Conservation (phyloP, 2,797 vertebrate genomes). For the Danio choprae region DNA sequence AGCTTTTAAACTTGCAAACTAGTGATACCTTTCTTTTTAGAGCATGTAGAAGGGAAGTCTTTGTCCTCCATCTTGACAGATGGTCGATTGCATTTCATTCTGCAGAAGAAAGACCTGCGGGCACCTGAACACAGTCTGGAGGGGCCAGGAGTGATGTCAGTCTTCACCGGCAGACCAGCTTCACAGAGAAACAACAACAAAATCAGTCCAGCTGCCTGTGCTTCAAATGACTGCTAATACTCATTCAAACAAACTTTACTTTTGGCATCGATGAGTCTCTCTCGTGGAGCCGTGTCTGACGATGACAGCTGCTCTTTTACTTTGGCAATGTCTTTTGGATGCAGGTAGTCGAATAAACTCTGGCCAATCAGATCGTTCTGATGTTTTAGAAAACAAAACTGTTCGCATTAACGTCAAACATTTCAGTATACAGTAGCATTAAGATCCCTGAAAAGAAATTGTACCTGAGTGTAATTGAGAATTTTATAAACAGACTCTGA, state of each 20-base stretch:
- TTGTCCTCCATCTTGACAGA: conserved; percentile 98
- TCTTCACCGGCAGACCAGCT: conserved; percentile 98
- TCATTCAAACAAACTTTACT: conserved; percentile 75
- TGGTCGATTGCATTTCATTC: conserved; percentile 98
- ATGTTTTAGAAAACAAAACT: not conserved
- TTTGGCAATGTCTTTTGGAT: conserved; percentile 99
- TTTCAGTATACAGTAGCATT: not conserved
- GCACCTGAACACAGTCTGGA: conserved; percentile 96
- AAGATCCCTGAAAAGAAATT: not conserved
- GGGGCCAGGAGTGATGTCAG: conserved; percentile 95
- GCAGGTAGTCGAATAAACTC: conserved; percentile 98
- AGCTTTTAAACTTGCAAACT: not conserved
- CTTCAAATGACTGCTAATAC: not conserved
- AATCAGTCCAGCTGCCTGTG: not conserved
- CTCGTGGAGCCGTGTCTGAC: conserved; percentile 93
- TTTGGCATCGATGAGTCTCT: conserved; percentile 97
- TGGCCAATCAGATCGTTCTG: conserved; percentile 98
- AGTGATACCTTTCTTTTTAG: conserved; percentile 95
- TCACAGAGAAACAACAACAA: conserved; percentile 27
- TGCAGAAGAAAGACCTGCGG: conserved; percentile 96
- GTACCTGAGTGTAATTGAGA: conserved; percentile 98
- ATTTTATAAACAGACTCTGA: conserved; percentile 99
- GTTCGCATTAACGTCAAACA: not conserved
- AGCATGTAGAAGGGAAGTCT: conserved; percentile 96
- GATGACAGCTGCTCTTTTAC: conserved; percentile 99